phyloP scores from a whole-genome alignment of 2,113 vertebrate species.

The Forbesichthys papilliferus region DNA sequence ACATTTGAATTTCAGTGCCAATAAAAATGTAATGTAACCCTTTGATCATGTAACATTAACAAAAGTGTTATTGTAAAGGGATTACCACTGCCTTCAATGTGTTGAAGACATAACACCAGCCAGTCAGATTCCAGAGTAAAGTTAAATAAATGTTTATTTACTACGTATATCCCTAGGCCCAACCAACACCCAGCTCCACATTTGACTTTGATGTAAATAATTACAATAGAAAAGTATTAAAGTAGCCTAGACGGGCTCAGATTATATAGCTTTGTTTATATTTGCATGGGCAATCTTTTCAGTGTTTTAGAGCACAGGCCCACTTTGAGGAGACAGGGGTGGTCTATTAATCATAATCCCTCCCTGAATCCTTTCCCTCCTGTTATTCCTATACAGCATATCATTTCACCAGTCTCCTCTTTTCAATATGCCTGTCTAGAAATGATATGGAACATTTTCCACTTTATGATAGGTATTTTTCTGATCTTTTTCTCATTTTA shows the following conservation, averaged over 20 bases:
- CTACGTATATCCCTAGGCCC: conserved; percentile 7
- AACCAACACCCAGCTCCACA: conserved; percentile 18
- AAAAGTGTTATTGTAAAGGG: background rate
- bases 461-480: background rate
- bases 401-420: too few species aligned
- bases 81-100: background rate
- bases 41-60: background rate
- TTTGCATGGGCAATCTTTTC: background rate
- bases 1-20: background rate
- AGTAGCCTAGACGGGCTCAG: background rate
- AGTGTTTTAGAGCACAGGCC: background rate
- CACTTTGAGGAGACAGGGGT: background rate
- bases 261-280: conserved; percentile 1
- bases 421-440: too few species aligned
- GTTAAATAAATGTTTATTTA: conserved; percentile 24
- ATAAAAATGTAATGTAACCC: background rate
- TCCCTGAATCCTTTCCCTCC: background rate
- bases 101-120: background rate
- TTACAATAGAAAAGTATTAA: conserved; percentile 5
- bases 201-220: conserved; percentile 23
- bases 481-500: too few species aligned
- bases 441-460: too few species aligned
- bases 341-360: background rate
- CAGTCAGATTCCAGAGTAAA: conserved; percentile 35
- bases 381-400: background rate